Evolutionary conservation across 2,888 invertebrate genomes (phyloP).

Genomic region (Stenurella melanura): DNA sequence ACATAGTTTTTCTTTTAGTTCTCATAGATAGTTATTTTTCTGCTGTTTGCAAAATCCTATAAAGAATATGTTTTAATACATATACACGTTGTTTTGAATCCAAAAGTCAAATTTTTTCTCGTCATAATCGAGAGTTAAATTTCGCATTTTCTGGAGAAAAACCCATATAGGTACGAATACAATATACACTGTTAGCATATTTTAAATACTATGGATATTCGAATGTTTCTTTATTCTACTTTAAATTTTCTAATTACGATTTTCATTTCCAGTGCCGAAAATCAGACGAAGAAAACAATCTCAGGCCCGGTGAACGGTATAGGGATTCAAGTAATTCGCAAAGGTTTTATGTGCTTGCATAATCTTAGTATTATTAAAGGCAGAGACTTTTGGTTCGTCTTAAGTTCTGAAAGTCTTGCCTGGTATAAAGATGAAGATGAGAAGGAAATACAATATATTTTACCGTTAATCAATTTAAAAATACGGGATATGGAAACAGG

Average conservation of each 20-base stretch:
- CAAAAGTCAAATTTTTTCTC: no score
- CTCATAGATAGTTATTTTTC: no score
- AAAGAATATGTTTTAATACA: no score
- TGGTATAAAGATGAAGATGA: slow-evolving; percentile 96
- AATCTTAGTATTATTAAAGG: slow-evolving; percentile 99
- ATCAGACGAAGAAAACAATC: slow-evolving; percentile 89
- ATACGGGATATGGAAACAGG: slow-evolving; percentile 97
- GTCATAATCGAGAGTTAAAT: no score
- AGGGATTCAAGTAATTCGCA: slow-evolving; percentile 98
- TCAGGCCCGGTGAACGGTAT: slow-evolving; percentile 91
- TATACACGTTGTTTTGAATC: no score
- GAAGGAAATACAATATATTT: slow-evolving; percentile 99
- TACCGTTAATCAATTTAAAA: slow-evolving; percentile 97
- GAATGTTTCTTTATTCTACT: neutral
- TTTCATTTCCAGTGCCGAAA: slow-evolving; percentile 87
- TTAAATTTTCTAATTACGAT: slow-evolving; percentile 19
- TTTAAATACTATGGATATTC: neutral
- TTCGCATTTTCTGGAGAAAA: no score
- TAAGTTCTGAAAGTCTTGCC: slow-evolving; percentile 97
- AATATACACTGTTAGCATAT: no score
- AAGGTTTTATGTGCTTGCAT: slow-evolving; percentile 99
- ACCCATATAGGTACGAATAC: no score
- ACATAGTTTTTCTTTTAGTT: no score
- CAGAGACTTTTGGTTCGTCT: slow-evolving; percentile 96
- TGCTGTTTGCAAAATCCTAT: no score